Base-by-base conservation (phyloP, 1,140 invertebrate species). In the Phymastichus coffea region DNA sequence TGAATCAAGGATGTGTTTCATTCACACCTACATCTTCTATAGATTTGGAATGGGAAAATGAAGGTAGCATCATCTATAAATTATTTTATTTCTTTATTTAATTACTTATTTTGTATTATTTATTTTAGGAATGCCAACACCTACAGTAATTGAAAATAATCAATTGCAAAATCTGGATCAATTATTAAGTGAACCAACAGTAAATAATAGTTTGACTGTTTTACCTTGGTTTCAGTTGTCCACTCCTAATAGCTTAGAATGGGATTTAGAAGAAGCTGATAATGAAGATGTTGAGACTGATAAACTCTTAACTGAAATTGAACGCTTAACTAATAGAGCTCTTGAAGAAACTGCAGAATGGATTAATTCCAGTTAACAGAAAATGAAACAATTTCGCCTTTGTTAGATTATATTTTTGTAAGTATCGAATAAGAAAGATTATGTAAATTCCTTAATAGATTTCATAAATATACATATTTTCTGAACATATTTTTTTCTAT, bases 11-110 rank as follows among this genome's bases (percentile, higher is more conserved):
- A 40, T 70, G 68, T 12, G 49, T 75, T 33, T 76, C 77, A 28
- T 82, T 80, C 25, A 84, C 82, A 59, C 81, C 83, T 49, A 77
- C 79, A 22, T 84, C 81, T 52, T 84, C 83, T 6, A 65, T 85
- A 40, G 84, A 85, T 70, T 70, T 85, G 60, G 83, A 85, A 68
- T 85, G 84, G 84, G 84, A 85, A 71, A 81, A 84, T 64, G 83
- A 85, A 77, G 76, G 77, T 78, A 65, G 52, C n/a, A n/a, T n/a
- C n/a, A n/a, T n/a, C 7, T 4, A 37, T 51, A 33, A 3, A 35
- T 15, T 46, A 15, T 33, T 41, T 28, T 46, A 43, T 59, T 33
- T 43, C 9, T 37, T 17, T 4, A 47, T 41, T 46, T 40, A 9
- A 22, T 19, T 12, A 30, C 43, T 8, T 54, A 0, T 40, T 25